These are phyloP conservation scores for Contarinia nasturtii DNA, from an alignment of 1,140 invertebrate species.

Conservation along the genomic window DNA sequence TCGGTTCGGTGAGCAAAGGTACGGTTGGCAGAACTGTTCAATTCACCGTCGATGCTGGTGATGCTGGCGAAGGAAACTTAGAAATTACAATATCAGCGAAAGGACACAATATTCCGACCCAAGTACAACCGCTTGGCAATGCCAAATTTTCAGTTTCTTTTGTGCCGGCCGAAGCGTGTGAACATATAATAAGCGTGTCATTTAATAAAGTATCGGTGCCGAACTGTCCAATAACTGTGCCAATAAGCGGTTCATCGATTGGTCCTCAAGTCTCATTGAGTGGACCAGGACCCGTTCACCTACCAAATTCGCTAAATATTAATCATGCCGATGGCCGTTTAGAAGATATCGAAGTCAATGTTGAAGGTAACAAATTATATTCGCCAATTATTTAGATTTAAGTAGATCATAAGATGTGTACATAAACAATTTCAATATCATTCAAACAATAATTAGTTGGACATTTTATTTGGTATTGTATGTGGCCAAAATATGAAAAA, in stretches of 20 bases:
- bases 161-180: slow-evolving; percentile 77
- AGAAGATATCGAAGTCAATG: slow-evolving; percentile 83
- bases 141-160: slow-evolving; percentile 82
- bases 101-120: slow-evolving; percentile 86
- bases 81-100: slow-evolving; percentile 91
- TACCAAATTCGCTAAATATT: slow-evolving; percentile 39
- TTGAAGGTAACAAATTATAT: slow-evolving; percentile 67
- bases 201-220: slow-evolving; percentile 82
- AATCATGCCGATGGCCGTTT: slow-evolving; percentile 62
- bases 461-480: neutral
- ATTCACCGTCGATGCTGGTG: slow-evolving; percentile 86
- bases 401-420: neutral
- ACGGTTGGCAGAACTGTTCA: slow-evolving; percentile 70
- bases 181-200: slow-evolving; percentile 88
- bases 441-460: neutral
- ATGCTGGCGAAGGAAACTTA: slow-evolving; percentile 93
- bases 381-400: neutral
- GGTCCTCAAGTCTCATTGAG: slow-evolving; percentile 50
- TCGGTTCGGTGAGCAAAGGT: slow-evolving; percentile 62
- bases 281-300: slow-evolving; percentile 40
- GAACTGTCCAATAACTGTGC: slow-evolving; percentile 61
- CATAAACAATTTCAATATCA: neutral
- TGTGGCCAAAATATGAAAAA: too few species aligned
- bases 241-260: slow-evolving; percentile 48
- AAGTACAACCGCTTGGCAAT: slow-evolving; percentile 80